Conservation (phyloP, 2,113 vertebrate species). For the Neodon shergylaensis region DNA sequence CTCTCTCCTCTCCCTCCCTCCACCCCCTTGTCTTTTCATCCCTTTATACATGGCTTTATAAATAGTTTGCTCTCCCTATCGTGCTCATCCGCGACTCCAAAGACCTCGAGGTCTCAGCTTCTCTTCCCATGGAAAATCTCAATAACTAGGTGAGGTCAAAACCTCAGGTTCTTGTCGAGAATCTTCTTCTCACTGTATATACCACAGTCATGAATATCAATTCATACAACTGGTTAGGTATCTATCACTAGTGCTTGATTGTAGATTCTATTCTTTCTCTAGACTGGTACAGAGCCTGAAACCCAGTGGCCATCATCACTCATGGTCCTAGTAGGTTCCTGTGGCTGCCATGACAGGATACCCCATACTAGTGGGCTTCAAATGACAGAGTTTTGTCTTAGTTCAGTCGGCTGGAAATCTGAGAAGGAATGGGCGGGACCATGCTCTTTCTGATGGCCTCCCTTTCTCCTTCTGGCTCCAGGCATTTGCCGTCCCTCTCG, state of each 20-base stretch:
- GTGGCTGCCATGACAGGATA: not conserved
- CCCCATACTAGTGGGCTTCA: not conserved
- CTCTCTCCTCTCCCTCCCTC: not conserved
- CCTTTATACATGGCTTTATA: not conserved
- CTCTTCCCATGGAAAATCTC: not conserved
- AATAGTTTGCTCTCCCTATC: not conserved
- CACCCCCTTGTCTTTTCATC: not conserved
- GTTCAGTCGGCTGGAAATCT: not conserved
- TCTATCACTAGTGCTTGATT: not conserved
- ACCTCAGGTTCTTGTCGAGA: not conserved
- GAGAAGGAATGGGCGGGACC: not conserved
- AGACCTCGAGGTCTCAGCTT: not conserved
- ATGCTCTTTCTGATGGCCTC: not conserved
- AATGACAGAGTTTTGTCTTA: not conserved
- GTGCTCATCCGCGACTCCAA: not conserved
- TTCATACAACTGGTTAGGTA: not conserved
- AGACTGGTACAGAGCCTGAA: not conserved
- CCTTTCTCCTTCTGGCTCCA: not conserved
- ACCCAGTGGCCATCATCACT: not conserved
- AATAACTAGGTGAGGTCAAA: not conserved
- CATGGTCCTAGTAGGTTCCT: not conserved
- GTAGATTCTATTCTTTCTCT: not conserved
- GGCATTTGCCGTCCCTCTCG: not conserved
- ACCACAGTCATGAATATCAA: not conserved
- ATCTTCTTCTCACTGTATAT: not conserved